These are phyloP conservation scores for Vanessa tameamea DNA, from an alignment of 1,140 invertebrate genomes.

Conservation along the genomic window DNA sequence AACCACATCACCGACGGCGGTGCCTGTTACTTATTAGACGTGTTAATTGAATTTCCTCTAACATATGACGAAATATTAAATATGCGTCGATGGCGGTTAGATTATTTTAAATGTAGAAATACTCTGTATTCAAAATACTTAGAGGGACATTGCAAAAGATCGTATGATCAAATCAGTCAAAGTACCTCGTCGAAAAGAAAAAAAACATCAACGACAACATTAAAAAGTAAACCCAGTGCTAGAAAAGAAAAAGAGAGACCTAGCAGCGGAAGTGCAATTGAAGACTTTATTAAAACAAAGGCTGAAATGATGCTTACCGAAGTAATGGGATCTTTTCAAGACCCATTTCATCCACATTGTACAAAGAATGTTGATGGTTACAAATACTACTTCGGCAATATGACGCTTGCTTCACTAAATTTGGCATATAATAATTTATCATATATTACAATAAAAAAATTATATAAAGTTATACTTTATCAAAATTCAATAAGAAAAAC, in stretches of 20 bases:
- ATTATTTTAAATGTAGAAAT: constrained; percentile 48
- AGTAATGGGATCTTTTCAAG: constrained; percentile 41
- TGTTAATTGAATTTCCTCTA: constrained; percentile 55
- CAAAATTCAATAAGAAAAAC: constrained; percentile 27
- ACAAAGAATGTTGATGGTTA: constrained; percentile 29
- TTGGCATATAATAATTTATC: constrained; percentile 53
- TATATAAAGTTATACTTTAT: constrained; percentile 41
- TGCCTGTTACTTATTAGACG: constrained; percentile 42
- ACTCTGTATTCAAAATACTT: constrained; percentile 40
- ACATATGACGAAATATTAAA: constrained; percentile 45
- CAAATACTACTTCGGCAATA: constrained; percentile 44
- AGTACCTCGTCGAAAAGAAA: constrained; percentile 36
- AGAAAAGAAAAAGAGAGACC: constrained; percentile 38
- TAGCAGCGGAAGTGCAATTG: constrained; percentile 13
- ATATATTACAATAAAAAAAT: constrained; percentile 39
- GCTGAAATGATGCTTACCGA: constrained; percentile 41
- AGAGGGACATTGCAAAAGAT: constrained; percentile 33
- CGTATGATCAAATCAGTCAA: constrained; percentile 38
- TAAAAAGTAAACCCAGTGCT: constrained; percentile 35
- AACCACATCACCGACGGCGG: constrained; percentile 58
- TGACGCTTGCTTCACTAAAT: constrained; percentile 51
- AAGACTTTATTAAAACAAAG: constrained; percentile 35
- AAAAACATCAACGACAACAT: constrained; percentile 29
- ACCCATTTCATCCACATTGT: constrained; percentile 40
- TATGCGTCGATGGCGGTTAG: constrained; percentile 36